Conservation (phyloP, 2,797 vertebrate species). For the Chrysocyon brachyurus region DNA sequence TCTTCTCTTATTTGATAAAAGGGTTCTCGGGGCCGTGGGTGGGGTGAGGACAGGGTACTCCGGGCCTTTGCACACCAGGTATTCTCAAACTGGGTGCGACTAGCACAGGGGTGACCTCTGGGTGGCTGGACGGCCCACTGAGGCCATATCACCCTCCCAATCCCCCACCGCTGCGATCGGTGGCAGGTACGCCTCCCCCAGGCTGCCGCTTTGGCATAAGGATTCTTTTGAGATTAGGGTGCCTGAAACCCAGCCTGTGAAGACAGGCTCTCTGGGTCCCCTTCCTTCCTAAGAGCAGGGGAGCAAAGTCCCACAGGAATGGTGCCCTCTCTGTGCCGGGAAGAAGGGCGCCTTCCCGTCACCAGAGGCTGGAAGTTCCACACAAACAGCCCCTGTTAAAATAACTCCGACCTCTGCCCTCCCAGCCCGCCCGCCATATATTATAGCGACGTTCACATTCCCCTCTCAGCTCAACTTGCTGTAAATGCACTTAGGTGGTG, state of each 20-base stretch:
- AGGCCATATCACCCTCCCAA: background rate
- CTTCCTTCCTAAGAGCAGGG: background rate
- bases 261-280: background rate
- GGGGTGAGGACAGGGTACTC: background rate
- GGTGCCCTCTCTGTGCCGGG: background rate
- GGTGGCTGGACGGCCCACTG: accelerated
- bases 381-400: too few relatives aligned
- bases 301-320: background rate
- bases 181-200: background rate
- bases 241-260: too few relatives aligned
- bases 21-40: accelerated
- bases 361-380: background rate
- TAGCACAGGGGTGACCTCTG: background rate
- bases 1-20: background rate
- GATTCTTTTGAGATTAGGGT: too few relatives aligned
- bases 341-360: background rate
- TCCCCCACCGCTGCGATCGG: accelerated
- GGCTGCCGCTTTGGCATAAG: too few relatives aligned
- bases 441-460: accelerated
- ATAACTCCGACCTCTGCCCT: too few relatives aligned
- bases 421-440: accelerated
- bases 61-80: accelerated
- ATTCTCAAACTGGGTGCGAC: background rate
- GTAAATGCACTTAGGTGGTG: too few relatives aligned
- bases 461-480: background rate